phyloP scores from a whole-genome alignment of 2,113 vertebrate genomes.

The Jaculus jaculus region DNA sequence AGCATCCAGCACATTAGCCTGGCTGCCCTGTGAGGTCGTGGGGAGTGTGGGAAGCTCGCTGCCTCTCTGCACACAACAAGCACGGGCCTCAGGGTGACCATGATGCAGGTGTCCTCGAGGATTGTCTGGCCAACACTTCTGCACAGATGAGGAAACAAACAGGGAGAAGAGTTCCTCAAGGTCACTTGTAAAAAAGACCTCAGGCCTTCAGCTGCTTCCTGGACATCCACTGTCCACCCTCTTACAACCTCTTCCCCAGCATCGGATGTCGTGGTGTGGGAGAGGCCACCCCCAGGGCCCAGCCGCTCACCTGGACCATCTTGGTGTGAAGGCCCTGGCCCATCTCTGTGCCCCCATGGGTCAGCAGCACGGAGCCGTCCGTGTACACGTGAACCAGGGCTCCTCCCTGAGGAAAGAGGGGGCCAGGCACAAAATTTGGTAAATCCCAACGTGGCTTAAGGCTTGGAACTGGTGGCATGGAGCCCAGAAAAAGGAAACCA shows the following conservation, averaged over 20 bases:
- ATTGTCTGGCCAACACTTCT: neutral
- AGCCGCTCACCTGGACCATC: constrained; percentile 94
- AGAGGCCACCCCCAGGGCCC: neutral
- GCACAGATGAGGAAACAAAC: neutral
- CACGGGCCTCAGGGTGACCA: neutral
- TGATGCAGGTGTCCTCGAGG: neutral
- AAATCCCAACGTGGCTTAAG: neutral
- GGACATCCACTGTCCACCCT: rapidly evolving
- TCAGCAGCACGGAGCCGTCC: constrained; percentile 95
- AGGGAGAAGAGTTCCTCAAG: neutral
- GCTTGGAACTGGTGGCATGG: neutral
- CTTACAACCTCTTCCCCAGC: neutral
- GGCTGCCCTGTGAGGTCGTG: neutral
- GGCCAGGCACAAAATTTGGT: neutral
- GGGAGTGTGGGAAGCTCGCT: neutral
- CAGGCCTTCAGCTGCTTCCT: neutral
- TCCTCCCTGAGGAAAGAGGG: constrained; percentile 87
- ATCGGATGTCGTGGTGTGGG: rapidly evolving
- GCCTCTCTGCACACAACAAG: neutral
- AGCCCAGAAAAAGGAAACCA: neutral
- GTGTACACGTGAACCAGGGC: constrained; percentile 95
- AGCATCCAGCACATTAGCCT: neutral
- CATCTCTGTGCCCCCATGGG: constrained; percentile 97
- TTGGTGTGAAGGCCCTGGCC: constrained; percentile 98
- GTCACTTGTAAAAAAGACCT: too few species aligned